Evolutionary conservation across 1,140 invertebrate species (phyloP), one percentile per base, ranked within the genome.

Genomic region (Babylonia areolata): DNA sequence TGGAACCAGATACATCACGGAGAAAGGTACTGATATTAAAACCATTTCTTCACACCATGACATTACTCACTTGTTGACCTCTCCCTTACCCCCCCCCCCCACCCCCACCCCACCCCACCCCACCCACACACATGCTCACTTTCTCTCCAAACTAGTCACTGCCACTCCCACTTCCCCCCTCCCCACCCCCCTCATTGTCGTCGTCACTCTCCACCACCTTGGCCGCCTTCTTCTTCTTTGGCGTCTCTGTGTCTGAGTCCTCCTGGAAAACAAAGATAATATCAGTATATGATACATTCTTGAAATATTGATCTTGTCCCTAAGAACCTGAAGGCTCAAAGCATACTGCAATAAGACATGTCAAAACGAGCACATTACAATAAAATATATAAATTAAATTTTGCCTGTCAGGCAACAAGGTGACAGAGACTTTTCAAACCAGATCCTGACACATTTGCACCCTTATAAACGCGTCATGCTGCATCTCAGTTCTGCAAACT

Each of bases 61-160:
- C 2, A 33, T 39, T 40, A 54, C 37, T 69, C n/a, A 69, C 80
- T 85, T 11, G 54, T 84, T 35, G 73, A 64, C 51, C 75, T 54
- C 69, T 28, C 39, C n/a, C 58, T 58, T 51, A 46, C 81, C 31
- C 33, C 71, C 1, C n/a, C 73, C 28, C 17, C 84, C 28, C 80
- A 71, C 35, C 78, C 86, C 9, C 51, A 79, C 28, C 81, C 85
- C 1, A 42, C 81, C n/a, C 71, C 87, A n/a, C 78, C 86, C 3
- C 82, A 89, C 1, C 28, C 51, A 3, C 77, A 84, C 35, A 20
- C 42, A n/a, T 40, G 3, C 39, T 39, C 39, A 5, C 37, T 37
- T 46, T 33, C 15, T 35, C 15, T 28, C 77, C n/a, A n/a, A n/a
- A n/a, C 31, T 33, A 42, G 20, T 79, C 77, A 42, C 78, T 54